These are phyloP conservation scores for Phalangium opilio DNA, from an alignment of 2,888 invertebrate species.

Conservation along the genomic window DNA sequence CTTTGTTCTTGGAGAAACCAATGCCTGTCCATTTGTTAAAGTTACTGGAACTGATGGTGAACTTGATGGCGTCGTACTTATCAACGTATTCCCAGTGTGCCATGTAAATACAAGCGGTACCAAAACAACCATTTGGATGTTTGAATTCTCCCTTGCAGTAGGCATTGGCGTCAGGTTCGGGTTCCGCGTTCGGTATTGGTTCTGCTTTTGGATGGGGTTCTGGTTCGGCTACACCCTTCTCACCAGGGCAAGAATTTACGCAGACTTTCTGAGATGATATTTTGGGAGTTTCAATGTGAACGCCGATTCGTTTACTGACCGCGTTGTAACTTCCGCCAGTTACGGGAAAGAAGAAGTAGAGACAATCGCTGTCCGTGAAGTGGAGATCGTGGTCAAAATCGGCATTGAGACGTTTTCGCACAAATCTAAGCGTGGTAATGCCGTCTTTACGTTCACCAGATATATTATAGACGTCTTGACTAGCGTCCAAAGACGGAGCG, in stretches of 20 bases:
- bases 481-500: slow-evolving; percentile 47
- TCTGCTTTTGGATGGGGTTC: slow-evolving; percentile 1
- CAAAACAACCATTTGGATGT: slow-evolving; percentile 50
- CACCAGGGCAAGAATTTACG: slow-evolving; percentile 50
- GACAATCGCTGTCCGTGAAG: slow-evolving; percentile 62
- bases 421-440: slow-evolving; percentile 57
- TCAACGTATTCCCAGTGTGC: slow-evolving; percentile 60
- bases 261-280: slow-evolving; percentile 61
- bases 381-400: slow-evolving; percentile 51
- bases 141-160: slow-evolving; percentile 49
- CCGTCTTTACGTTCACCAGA: slow-evolving; percentile 59
- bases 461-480: slow-evolving; percentile 56
- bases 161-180: neutral
- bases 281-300: slow-evolving; percentile 54
- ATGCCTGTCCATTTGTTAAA: slow-evolving; percentile 77
- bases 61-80: slow-evolving; percentile 54
- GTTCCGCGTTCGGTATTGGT: neutral
- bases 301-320: slow-evolving; percentile 66
- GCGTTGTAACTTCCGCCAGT: slow-evolving; percentile 65
- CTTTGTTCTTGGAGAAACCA: slow-evolving; percentile 53
- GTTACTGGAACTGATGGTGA: slow-evolving; percentile 60
- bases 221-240: neutral
- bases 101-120: slow-evolving; percentile 58
- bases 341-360: slow-evolving; percentile 73
- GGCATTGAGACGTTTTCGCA: slow-evolving; percentile 56